Conservation (phyloP, 1,140 invertebrate genomes). For the Drosophila bocki region DNA sequence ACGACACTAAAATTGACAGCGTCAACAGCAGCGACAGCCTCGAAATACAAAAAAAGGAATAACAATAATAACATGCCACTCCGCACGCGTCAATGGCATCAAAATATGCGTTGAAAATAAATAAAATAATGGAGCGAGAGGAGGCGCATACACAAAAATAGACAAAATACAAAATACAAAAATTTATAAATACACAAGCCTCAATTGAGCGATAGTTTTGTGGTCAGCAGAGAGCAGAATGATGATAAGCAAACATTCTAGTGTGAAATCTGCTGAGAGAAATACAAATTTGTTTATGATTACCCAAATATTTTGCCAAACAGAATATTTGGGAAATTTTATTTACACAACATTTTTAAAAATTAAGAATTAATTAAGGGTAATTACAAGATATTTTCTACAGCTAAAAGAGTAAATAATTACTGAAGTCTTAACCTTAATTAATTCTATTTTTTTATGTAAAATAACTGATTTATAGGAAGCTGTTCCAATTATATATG, state of each 20-base stretch:
- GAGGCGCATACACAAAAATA: slow-evolving; percentile 22
- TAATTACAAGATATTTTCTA: too few relatives aligned
- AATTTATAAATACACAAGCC: slow-evolving; percentile 45
- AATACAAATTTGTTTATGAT: slow-evolving; percentile 30
- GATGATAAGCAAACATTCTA: slow-evolving; percentile 25
- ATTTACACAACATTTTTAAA: neutral
- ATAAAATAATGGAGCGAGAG: slow-evolving; percentile 32
- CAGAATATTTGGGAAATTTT: neutral
- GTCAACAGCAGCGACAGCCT: slow-evolving; percentile 37
- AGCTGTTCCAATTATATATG: neutral
- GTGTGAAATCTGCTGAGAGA: slow-evolving; percentile 19
- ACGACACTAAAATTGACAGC: slow-evolving; percentile 65
- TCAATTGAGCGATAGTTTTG: slow-evolving; percentile 30
- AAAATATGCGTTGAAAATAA: slow-evolving; percentile 65
- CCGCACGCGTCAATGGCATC: slow-evolving; percentile 60
- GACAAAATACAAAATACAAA: slow-evolving; percentile 21
- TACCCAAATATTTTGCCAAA: neutral
- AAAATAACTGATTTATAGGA: neutral
- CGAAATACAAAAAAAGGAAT: slow-evolving; percentile 21
- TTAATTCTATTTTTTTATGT: neutral
- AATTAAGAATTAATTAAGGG: too few relatives aligned
- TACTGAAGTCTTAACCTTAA: neutral
- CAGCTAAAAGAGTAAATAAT: too few relatives aligned
- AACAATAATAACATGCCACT: slow-evolving; percentile 52
- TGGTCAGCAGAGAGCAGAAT: neutral